Evolutionary conservation across 2,797 vertebrate genomes (phyloP), one percentile per base, ranked within the genome.

Genomic region (Xenentodon cancila): DNA sequence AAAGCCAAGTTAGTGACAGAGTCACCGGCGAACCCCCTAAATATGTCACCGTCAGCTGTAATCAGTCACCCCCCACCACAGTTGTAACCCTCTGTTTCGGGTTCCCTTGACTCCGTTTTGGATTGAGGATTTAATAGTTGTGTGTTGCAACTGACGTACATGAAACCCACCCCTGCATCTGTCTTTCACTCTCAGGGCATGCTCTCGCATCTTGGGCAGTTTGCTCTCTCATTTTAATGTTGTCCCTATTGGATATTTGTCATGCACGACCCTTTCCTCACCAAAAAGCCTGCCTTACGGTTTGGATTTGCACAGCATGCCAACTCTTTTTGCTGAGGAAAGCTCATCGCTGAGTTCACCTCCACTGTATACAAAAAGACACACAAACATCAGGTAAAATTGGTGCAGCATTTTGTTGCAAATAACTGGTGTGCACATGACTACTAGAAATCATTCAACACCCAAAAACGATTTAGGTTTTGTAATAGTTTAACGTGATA

Each of bases 1-100:
- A 93, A 90, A 96, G 92, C 91, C 94, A 95, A 92, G 96, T 94
- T 84, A 86, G 94, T 96, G 91, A 86, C 81, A 89, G 89, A 89
- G 90, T 88, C 67, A 64, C 60, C 70, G 80, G 64, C 78, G 48
- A 50, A 68, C 73, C 64, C 60, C 48, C 63, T 51, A 57, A 77
- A 72, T 63, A 71, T 79, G 77, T 72, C 82, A 77, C 72, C 62
- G 21, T 71, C 71, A 71, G 53, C 68, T 73, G 50, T 77, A 60
- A 68, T 77, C 71, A 25, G 69, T 79, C 81, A 72, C 75, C 71
- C 72, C 75, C 69, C 68, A 53, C 71, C 68, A 59, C 75, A 61
- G 58, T 54, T 68, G 58, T 82, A 21, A 64, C 66, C 58, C 50
- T 81, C 81, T 83, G 75, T 84, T 64, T 78, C 66, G 55, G 75